Base-by-base conservation (phyloP, 2,888 invertebrate species). In the Ennomos fuscantarius region DNA sequence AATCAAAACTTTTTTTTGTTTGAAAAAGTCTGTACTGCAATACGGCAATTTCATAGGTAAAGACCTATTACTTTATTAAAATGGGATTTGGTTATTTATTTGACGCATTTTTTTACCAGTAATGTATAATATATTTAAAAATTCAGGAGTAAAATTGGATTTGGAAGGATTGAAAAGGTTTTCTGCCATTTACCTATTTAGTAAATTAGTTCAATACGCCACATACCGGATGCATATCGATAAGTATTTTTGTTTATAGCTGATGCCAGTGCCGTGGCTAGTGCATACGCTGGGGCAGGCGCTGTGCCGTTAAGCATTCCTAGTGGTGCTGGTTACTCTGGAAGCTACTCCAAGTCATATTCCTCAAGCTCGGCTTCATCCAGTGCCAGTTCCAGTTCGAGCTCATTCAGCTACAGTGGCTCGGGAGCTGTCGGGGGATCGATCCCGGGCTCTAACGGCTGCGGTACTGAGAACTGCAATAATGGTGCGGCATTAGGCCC, bases 291-390 rank as follows among this genome's bases (percentile, higher is more conserved):
- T 47, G 80, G 75, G 5, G 46, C 70, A 15, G 77, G 75, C 24
- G 73, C 62, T 34, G 49, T 81, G 32, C 84, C 87, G n/a, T 54
- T 79, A 8, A 69, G 73, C 49, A 69, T 79, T 48, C 80, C 86
- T 2, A 73, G 71, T 55, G 81, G 80, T 32, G 64, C 71, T 6
- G 89, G 84, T 69, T 85, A 76, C 84, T 81, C 90, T 62, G 86
- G 94, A 79, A 87, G 89, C 77, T 83, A 86, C 77, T 78, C 93
- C 33, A 82, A 89, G 67, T 82, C 92, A 0, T 84, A 87, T 33
- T 76, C 92, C 10, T 84, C 89, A 13, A 92, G 89, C 64, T 87
- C 79, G 41, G 82, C 92, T 11, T 82, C 91, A 37, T 82, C 89
- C 1, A 89, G 90, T 71, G 81, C 91, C 33, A 90, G 89, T 68